Conservation (phyloP, 2,113 vertebrate species). For the Tetrao urogallus region DNA sequence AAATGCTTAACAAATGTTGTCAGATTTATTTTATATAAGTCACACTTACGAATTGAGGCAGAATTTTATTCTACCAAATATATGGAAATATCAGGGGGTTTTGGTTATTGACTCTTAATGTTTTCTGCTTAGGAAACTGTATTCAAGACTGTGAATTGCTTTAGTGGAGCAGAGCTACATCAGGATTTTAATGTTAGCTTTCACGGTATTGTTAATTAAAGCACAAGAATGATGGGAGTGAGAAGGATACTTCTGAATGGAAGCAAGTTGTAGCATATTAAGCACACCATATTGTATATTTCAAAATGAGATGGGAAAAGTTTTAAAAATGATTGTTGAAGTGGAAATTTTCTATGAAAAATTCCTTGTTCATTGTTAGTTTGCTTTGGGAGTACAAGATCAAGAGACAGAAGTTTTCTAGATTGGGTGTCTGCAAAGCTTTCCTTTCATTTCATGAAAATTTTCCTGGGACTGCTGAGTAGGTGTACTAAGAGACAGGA, state of each 20-base stretch:
- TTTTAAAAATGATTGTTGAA: conserved; percentile 53
- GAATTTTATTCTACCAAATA: conserved; percentile 16
- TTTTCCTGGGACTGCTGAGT: conserved; percentile 68
- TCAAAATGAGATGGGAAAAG: conserved; percentile 20
- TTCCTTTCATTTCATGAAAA: conserved; percentile 67
- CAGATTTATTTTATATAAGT: conserved; percentile 6
- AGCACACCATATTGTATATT: background rate
- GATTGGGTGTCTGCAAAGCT: conserved; percentile 35
- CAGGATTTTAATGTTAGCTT: conserved; percentile 57
- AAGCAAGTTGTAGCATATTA: conserved; percentile 32
- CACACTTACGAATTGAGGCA: background rate
- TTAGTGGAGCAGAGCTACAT: conserved; percentile 61
- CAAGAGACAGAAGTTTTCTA: conserved; percentile 35
- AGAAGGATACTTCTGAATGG: conserved; percentile 34
- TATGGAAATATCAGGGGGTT: background rate
- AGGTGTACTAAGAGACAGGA: conserved; percentile 70
- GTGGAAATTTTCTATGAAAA: conserved; percentile 3
- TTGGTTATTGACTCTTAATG: conserved; percentile 17
- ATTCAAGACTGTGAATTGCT: conserved; percentile 70
- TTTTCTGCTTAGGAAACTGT: conserved; percentile 33
- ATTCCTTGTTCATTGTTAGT: conserved; percentile 22
- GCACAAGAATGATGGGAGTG: conserved; percentile 39
- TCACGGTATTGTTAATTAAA: conserved; percentile 68
- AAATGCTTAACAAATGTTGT: conserved; percentile 5
- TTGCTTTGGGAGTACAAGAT: conserved; percentile 36